phyloP scores from a whole-genome alignment of 2,797 vertebrate genomes.

The Halcyon chelicuti region DNA sequence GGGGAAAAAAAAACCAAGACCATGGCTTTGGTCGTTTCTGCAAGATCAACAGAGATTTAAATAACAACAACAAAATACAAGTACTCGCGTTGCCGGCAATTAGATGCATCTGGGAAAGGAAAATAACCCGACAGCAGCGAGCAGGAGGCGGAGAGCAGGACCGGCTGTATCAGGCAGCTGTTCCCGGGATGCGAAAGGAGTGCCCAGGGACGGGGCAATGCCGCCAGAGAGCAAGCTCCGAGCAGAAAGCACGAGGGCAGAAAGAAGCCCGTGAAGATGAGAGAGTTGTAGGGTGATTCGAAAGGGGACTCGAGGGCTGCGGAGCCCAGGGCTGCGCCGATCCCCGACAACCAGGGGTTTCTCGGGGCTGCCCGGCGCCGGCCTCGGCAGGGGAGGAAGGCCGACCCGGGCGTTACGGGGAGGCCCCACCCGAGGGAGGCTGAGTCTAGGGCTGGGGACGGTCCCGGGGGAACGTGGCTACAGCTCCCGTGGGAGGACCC shows the following conservation, averaged over 20 bases:
- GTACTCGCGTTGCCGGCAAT: not conserved
- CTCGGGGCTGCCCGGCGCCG: not conserved
- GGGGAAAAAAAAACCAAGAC: rapidly evolving
- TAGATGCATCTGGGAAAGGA: not conserved
- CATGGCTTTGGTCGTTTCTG: not conserved
- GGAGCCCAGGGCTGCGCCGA: not conserved
- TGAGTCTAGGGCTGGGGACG: not conserved
- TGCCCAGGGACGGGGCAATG: not conserved
- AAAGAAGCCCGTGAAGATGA: not conserved
- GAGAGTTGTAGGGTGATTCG: rapidly evolving
- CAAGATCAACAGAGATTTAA: not conserved
- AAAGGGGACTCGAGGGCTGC: not conserved
- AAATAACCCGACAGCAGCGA: rapidly evolving
- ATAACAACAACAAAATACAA: not conserved
- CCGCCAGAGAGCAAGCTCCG: not conserved
- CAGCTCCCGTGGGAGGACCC: rapidly evolving
- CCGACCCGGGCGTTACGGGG: not conserved
- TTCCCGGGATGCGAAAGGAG: not conserved
- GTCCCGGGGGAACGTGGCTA: not conserved
- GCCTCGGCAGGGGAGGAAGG: rapidly evolving
- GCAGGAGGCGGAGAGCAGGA: not conserved
- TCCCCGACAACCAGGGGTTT: rapidly evolving
- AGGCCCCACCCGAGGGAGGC: not conserved
- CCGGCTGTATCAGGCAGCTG: not conserved
- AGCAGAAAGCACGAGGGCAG: not conserved